Evolutionary conservation across 2,113 vertebrate genomes (phyloP), one percentile per base, ranked within the genome.

Genomic region (Sula dactylatra): DNA sequence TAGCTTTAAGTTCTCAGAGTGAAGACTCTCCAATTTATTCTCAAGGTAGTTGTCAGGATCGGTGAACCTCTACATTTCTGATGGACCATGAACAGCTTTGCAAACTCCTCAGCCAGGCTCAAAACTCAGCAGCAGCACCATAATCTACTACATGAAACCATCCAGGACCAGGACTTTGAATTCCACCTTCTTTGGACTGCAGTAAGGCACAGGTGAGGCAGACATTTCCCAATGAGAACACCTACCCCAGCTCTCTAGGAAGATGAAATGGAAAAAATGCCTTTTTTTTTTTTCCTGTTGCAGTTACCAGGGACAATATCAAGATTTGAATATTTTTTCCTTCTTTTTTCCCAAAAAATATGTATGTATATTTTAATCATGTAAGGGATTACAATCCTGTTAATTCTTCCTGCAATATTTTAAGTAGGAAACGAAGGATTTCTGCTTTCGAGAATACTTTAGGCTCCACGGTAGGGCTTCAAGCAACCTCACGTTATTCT

Each of bases 311-410:
- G 27, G 18, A 49, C 20, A 74, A 79, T 9, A 80, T 49, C 11
- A 81, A 70, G 16, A 73, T 27, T 10, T 20, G 5, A 49, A n/a
- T n/a, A n/a, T 38, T 5, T 0, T 6, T 4, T 0, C 8, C 17
- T 29, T 10, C 1, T 10, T 14, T 47, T 18, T 38, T 59, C 42
- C 44, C 34, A 54, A 36, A 25, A 50, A 27, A 17, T 21, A 34
- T n/a, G n/a, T 42, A 44, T 44, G 16, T 44, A 44, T 11, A 50
- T 27, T 42, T 5, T 22, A 13, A 84, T 52, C 36, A 62, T 10
- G 4, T 54, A 38, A 38, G 3, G 11, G 13, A 70, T 64, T 66
- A 29, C 22, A 74, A 64, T 13, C 45, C 19, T 47, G 29, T 55
- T 89, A 67, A 47, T 71, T 78, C 16, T 77, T 71, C 24, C n/a